Evolutionary conservation across 2,113 vertebrate species (phyloP).

Genomic region (Cyrtonyx montezumae): DNA sequence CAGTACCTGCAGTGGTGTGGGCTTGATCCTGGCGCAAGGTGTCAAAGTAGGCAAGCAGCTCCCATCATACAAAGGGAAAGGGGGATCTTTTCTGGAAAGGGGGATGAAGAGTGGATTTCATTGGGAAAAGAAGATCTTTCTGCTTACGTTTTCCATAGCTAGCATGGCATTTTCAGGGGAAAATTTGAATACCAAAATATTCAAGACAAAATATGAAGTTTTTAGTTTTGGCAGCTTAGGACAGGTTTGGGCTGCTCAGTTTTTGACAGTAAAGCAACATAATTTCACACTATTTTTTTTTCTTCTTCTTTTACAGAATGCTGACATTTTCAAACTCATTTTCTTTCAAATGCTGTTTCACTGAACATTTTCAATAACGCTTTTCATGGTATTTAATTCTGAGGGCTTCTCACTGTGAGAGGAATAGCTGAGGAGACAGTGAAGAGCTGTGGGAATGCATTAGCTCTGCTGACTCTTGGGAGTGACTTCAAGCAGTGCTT

Average conservation of each 20-base stretch:
- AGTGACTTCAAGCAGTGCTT: neutral
- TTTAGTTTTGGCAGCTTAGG: slow-evolving; percentile 58
- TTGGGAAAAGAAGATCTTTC: rapidly evolving
- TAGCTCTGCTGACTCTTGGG: neutral
- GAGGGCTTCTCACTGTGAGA: slow-evolving; percentile 41
- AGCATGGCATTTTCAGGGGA: slow-evolving; percentile 13
- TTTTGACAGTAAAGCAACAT: slow-evolving; percentile 69
- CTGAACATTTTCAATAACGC: slow-evolving; percentile 30
- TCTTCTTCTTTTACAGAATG: slow-evolving; percentile 39
- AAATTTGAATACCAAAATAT: slow-evolving; percentile 43
- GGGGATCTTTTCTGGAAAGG: neutral
- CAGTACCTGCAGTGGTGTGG: neutral
- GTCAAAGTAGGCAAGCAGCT: rapidly evolving
- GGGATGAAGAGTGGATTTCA: neutral
- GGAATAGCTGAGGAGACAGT: neutral
- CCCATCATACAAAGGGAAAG: neutral
- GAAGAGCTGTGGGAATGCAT: neutral
- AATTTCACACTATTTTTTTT: slow-evolving; percentile 62
- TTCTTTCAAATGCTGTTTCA: slow-evolving; percentile 32
- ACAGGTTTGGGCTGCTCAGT: slow-evolving; percentile 65
- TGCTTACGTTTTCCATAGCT: neutral
- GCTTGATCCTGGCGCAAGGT: neutral
- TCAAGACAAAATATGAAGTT: slow-evolving; percentile 45
- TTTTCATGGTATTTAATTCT: slow-evolving; percentile 27
- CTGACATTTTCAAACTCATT: slow-evolving; percentile 64